Percentiles rank a stretch among this genome's conserved stretches.
Evolutionary conservation across 2,888 invertebrate genomes (phyloP).

Genomic region (Papilio gigon): DNA sequence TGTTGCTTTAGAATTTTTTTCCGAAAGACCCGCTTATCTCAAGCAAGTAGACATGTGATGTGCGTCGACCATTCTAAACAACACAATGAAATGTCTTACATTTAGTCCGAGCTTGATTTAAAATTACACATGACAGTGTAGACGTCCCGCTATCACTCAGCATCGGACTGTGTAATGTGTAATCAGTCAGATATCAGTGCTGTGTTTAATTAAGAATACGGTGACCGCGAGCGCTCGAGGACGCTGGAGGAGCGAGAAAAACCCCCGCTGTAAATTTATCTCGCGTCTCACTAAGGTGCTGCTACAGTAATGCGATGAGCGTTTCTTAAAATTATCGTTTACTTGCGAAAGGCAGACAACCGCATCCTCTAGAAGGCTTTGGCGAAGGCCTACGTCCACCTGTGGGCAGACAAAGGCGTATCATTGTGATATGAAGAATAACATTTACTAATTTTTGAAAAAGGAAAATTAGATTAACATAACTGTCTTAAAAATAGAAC

Average conservation of each 20-base stretch:
- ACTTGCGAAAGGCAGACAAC: too few species aligned
- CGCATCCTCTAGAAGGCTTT: too few species aligned
- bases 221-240: slow-evolving; percentile 71
- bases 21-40: neutral
- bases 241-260: slow-evolving; percentile 58
- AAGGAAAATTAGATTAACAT: too few species aligned
- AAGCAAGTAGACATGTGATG: neutral
- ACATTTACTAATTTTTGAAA: too few species aligned
- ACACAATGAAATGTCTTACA: slow-evolving; percentile 7
- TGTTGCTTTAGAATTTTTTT: neutral
- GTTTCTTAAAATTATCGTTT: slow-evolving; percentile 12
- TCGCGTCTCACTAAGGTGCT: slow-evolving; percentile 48
- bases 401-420: too few species aligned
- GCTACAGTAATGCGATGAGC: slow-evolving; percentile 41
- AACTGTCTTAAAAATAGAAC: too few species aligned
- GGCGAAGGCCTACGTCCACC: too few species aligned
- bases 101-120: slow-evolving; percentile 47
- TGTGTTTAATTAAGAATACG: slow-evolving; percentile 73
- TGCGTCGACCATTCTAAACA: neutral
- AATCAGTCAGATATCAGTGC: slow-evolving; percentile 65
- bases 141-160: slow-evolving; percentile 53
- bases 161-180: slow-evolving; percentile 63
- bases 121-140: slow-evolving; percentile 53
- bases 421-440: too few species aligned
- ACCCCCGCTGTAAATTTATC: slow-evolving; percentile 67